These are phyloP conservation scores for Notechis scutatus DNA, from an alignment of 2,113 vertebrate species.

Conservation along the genomic window DNA sequence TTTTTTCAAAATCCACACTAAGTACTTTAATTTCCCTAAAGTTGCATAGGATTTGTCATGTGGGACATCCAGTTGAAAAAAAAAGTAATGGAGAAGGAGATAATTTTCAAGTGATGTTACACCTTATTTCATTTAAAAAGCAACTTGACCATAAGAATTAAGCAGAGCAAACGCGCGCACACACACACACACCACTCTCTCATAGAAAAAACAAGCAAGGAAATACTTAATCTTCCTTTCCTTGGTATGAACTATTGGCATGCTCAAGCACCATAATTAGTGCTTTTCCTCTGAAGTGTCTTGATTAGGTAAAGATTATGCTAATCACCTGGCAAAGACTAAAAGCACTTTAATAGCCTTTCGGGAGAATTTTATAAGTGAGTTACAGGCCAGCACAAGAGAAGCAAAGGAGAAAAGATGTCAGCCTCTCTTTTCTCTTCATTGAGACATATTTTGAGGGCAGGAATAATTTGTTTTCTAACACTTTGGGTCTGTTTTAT, in stretches of 20 bases:
- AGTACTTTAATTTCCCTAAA: not conserved
- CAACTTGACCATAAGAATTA: not conserved
- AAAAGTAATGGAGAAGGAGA: not conserved
- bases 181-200: no score
- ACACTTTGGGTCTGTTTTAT: not conserved
- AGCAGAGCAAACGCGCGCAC: not conserved
- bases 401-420: not conserved
- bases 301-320: slow-evolving; percentile 2
- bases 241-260: not conserved
- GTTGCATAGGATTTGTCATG: not conserved
- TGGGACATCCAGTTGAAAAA: not conserved
- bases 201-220: not conserved
- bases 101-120: not conserved
- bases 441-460: not conserved
- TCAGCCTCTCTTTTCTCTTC: not conserved
- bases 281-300: not conserved
- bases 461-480: not conserved
- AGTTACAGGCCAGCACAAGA: not conserved
- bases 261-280: not conserved
- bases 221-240: not conserved
- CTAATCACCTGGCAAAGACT: not conserved
- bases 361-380: not conserved
- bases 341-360: not conserved
- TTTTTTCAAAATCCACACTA: not conserved
- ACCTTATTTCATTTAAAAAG: not conserved